Conservation (phyloP, 2,797 vertebrate species). For the Eremophila alpestris region DNA sequence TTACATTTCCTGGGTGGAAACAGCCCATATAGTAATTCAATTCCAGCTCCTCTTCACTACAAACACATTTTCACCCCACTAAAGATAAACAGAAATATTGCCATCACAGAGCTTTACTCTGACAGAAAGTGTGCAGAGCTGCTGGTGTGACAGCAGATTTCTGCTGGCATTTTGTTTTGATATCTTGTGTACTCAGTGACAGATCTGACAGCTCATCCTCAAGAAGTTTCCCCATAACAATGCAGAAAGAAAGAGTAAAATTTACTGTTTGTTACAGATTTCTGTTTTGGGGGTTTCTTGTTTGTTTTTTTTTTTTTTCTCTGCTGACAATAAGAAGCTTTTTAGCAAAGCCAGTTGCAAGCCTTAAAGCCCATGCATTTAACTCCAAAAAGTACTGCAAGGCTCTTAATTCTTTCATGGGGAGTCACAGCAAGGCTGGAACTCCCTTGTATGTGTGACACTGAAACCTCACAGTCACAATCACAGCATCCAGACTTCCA, state of each 20-base stretch:
- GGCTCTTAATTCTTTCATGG: not conserved
- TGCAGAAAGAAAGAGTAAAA: not conserved
- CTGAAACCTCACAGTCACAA: rapidly evolving
- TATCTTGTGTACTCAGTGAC: not conserved
- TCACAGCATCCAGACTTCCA: not conserved
- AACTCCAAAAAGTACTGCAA: not conserved
- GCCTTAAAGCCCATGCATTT: not conserved
- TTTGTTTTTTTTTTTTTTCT: not conserved
- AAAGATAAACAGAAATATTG: not conserved
- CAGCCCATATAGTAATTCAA: not conserved
- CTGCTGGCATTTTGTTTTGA: not conserved
- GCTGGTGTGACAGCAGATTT: not conserved
- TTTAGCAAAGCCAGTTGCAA: not conserved
- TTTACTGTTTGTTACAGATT: not conserved
- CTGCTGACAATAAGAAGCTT: not conserved
- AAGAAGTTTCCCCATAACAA: not conserved
- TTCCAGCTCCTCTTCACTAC: not conserved
- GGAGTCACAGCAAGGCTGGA: not conserved
- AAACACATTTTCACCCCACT: not conserved
- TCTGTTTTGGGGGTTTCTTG: not conserved
- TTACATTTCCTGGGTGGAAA: not conserved
- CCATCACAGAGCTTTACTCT: not conserved
- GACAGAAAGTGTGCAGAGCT: not conserved
- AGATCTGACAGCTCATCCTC: not conserved
- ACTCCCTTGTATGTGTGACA: not conserved